Evolutionary conservation across 2,797 vertebrate genomes (phyloP).

Genomic region (Hoplostethus atlanticus): DNA sequence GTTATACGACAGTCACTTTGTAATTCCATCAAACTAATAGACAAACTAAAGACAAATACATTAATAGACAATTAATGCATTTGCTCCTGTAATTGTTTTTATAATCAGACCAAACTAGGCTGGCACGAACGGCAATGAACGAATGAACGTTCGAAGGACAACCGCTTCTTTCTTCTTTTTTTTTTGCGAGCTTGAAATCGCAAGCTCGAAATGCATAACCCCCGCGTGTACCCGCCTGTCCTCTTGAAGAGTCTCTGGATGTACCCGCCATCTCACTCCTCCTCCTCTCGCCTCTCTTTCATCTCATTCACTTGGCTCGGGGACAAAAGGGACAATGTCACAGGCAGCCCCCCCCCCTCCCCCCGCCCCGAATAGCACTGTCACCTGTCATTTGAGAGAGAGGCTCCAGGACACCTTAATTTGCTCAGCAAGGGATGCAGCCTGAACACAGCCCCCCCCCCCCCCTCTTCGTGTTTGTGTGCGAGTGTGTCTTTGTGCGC

Average conservation of each 20-base stretch:
- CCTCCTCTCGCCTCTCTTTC: slow-evolving; percentile 25
- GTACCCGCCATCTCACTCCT: slow-evolving; percentile 14
- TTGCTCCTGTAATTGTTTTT: too few species aligned
- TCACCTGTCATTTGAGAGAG: slow-evolving; percentile 67
- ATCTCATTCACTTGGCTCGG: slow-evolving; percentile 46
- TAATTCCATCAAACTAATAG: too few species aligned
- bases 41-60: too few species aligned
- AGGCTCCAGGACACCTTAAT: slow-evolving; percentile 61
- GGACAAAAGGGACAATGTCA: slow-evolving; percentile 56
- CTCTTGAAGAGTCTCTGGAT: slow-evolving; percentile 16
- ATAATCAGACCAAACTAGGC: too few species aligned
- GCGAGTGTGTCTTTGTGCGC: slow-evolving; percentile 3
- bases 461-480: neutral
- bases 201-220: slow-evolving; percentile 36
- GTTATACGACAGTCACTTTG: too few species aligned
- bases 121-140: too few species aligned
- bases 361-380: slow-evolving; percentile 29
- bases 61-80: too few species aligned
- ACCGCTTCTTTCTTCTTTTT: too few species aligned
- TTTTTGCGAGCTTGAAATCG: too few species aligned
- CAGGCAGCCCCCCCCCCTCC: slow-evolving; percentile 9
- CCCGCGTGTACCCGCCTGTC: slow-evolving; percentile 10
- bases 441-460: neutral
- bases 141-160: too few species aligned
- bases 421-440: slow-evolving; percentile 47